Conservation (phyloP, 2,888 invertebrate genomes). For the Cataglyphis altisquamis region DNA sequence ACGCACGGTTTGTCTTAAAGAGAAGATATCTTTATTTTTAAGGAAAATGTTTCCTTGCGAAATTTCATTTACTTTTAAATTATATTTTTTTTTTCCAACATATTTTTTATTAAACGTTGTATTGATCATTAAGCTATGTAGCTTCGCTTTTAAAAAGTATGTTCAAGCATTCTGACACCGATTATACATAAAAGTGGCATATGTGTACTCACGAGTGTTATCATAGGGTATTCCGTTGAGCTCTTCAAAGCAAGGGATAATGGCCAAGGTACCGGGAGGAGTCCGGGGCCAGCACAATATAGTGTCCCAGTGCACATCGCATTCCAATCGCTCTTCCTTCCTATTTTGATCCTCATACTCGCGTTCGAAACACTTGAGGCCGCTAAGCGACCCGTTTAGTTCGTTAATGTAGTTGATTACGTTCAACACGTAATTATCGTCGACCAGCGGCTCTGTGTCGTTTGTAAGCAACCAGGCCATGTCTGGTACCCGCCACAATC, state of each 20-base stretch:
- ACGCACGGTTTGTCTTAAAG: background rate
- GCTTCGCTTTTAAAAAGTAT: background rate
- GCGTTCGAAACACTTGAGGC: conserved; percentile 73
- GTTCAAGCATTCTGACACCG: background rate
- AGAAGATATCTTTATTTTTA: background rate
- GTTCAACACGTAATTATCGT: conserved; percentile 76
- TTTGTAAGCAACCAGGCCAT: conserved; percentile 71
- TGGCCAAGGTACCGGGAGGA: conserved; percentile 89
- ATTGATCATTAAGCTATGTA: no score
- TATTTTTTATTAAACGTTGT: background rate
- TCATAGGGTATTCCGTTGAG: conserved; percentile 93
- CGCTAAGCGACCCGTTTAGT: conserved; percentile 74
- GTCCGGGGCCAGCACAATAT: conserved; percentile 95
- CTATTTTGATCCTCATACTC: conserved; percentile 56
- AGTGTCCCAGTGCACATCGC: conserved; percentile 91
- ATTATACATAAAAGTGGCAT: background rate
- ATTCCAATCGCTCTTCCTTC: conserved; percentile 83
- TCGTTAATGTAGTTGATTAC: conserved; percentile 78
- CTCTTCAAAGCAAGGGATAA: conserved; percentile 93
- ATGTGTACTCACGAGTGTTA: conserved; percentile 91
- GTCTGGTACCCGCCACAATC: conserved; percentile 9
- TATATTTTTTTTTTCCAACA: background rate
- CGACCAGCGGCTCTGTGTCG: conserved; percentile 61
- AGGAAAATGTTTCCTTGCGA: background rate
- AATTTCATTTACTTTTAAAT: background rate